Conservation (phyloP, 2,888 invertebrate species). For the Pyrochroa serraticornis region DNA sequence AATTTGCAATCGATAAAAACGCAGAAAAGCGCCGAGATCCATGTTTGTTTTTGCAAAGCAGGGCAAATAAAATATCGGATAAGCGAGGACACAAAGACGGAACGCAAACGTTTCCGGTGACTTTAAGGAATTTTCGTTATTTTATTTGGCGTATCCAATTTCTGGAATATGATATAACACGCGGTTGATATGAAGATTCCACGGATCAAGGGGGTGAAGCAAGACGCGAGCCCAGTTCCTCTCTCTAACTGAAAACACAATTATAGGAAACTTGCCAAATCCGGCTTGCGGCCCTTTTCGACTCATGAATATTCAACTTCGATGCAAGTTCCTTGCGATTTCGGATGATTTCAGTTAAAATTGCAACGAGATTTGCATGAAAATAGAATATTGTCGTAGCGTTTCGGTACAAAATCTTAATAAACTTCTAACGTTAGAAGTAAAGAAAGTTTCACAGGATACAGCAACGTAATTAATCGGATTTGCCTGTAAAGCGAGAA, state of each 20-base stretch:
- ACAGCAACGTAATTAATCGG: no score
- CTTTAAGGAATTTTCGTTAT: conserved; percentile 24
- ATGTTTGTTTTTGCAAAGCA: conserved; percentile 17
- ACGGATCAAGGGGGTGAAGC: conserved; percentile 19
- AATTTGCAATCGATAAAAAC: conserved; percentile 19
- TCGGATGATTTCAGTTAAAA: conserved; percentile 37
- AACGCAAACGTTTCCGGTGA: conserved; percentile 19
- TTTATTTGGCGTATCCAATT: conserved; percentile 28
- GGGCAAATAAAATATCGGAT: conserved; percentile 24
- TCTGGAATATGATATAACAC: conserved; percentile 24
- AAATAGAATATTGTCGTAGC: conserved; percentile 31
- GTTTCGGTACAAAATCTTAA: background rate
- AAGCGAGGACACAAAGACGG: conserved; percentile 18
- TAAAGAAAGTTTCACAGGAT: no score
- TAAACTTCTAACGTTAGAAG: no score
- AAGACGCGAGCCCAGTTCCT: background rate
- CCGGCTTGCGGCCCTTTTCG: conserved; percentile 26
- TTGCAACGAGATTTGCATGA: conserved; percentile 34
- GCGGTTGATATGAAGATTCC: conserved; percentile 26
- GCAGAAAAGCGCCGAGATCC: conserved; percentile 4
- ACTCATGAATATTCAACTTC: conserved; percentile 38
- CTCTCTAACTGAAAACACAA: conserved; percentile 33
- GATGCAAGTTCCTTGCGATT: conserved; percentile 36
- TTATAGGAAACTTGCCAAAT: conserved; percentile 36
- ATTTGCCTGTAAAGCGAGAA: no score